Percentiles rank a stretch among this genome's conserved stretches.
These are phyloP conservation scores for Oryctes rhinoceros DNA, from an alignment of 1,140 invertebrate genomes.

Conservation along the genomic window DNA sequence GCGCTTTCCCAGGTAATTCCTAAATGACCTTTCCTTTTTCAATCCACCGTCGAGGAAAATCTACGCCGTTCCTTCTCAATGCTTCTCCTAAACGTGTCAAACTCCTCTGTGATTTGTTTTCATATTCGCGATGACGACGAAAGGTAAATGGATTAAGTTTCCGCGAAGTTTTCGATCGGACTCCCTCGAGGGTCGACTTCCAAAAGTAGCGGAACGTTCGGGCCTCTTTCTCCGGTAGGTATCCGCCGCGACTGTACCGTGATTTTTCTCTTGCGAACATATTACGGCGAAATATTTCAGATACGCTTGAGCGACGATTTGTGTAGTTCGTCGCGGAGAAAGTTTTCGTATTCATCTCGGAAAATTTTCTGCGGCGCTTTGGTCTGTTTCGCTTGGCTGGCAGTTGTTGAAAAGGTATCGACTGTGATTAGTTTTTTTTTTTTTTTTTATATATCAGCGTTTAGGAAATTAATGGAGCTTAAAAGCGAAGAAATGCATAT, in stretches of 20 bases:
- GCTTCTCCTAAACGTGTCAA: background rate
- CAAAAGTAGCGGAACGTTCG: background rate
- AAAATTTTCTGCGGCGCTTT: background rate
- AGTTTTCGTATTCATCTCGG: background rate
- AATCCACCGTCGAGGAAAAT: background rate
- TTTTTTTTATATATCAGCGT: background rate
- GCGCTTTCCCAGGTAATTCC: background rate
- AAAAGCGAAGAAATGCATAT: too few species aligned
- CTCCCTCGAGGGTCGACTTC: background rate
- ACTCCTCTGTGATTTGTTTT: slow-evolving; percentile 9
- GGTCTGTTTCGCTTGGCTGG: background rate
- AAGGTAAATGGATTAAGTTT: slow-evolving; percentile 22
- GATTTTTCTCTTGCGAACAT: slow-evolving; percentile 7
- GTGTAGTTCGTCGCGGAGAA: background rate
- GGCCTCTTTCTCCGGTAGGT: background rate
- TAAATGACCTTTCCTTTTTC: background rate
- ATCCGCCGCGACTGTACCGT: background rate
- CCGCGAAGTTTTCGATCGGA: background rate
- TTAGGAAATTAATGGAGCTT: background rate
- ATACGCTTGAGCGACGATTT: slow-evolving; percentile 4
- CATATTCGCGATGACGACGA: slow-evolving; percentile 20
- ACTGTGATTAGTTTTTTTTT: background rate
- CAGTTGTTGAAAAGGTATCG: slow-evolving; percentile 5
- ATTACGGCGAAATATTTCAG: slow-evolving; percentile 1
- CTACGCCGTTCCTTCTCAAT: background rate